A percentile compares a stretch with the other conserved stretches of the same genome.
Conservation (phyloP, 2,113 vertebrate species). For the Dicerorhinus sumatrensis region DNA sequence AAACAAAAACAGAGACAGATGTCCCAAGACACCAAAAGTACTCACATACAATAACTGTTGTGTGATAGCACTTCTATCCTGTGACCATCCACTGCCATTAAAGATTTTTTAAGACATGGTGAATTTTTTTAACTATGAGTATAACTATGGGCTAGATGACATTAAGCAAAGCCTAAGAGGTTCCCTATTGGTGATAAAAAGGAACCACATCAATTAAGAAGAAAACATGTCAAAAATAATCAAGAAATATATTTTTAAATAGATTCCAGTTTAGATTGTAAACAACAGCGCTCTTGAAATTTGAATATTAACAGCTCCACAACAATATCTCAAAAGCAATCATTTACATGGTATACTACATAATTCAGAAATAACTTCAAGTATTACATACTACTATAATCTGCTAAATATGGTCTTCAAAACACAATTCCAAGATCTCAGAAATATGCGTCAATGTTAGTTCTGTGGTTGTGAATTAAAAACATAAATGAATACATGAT, state of each 20-base stretch:
- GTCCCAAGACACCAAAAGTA: background rate
- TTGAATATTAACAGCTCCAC: background rate
- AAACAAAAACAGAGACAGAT: background rate
- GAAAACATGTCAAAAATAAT: background rate
- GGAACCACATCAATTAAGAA: background rate
- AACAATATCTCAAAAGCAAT: constrained; percentile 31
- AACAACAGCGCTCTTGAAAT: background rate
- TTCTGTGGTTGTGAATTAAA: background rate
- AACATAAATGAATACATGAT: background rate
- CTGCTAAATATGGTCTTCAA: background rate
- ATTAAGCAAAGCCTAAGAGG: background rate
- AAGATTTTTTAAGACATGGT: background rate
- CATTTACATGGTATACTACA: background rate
- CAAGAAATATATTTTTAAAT: background rate
- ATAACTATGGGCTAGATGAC: background rate
- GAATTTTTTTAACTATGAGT: background rate
- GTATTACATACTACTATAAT: background rate
- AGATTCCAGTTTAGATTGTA: background rate
- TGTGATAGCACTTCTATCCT: background rate
- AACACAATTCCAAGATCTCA: background rate
- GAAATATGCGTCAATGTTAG: background rate
- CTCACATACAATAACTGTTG: background rate
- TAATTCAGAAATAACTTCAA: background rate
- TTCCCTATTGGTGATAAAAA: background rate
- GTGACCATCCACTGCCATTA: background rate